A percentile compares a stretch with the other conserved stretches of the same genome.
phyloP scores from a whole-genome alignment of 2,888 invertebrate genomes.

The Geophilus truncorum region DNA sequence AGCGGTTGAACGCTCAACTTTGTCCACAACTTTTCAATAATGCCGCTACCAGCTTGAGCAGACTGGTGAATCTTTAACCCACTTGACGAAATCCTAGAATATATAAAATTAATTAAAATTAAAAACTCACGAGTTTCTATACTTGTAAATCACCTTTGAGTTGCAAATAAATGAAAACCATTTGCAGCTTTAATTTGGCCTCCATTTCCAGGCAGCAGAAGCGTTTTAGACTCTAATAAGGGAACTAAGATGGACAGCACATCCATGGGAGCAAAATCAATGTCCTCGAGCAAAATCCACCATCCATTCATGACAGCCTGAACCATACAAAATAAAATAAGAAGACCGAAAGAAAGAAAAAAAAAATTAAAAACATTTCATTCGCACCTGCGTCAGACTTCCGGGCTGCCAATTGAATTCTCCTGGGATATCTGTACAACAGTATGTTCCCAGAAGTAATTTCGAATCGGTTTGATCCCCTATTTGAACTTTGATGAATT shows the following conservation, averaged over 20 bases:
- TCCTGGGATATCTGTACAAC: constrained; percentile 94
- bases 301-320: constrained; percentile 76
- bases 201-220: constrained; percentile 83
- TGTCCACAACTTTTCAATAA: constrained; percentile 75
- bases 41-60: constrained; percentile 58
- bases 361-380: not conserved
- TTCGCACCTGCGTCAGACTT: constrained; percentile 66
- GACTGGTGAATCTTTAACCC: constrained; percentile 59
- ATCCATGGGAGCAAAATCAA: constrained; percentile 89
- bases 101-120: not conserved
- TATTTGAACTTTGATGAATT: constrained; percentile 79
- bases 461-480: constrained; percentile 97
- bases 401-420: constrained; percentile 97
- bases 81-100: constrained; percentile 58
- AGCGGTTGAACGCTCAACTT: constrained; percentile 76
- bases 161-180: constrained; percentile 88
- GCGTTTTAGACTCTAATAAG: constrained; percentile 71
- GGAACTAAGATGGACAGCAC: constrained; percentile 81
- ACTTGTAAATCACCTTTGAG: constrained; percentile 56
- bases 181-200: constrained; percentile 72
- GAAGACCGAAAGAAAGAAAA: not conserved
- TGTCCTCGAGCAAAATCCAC: constrained; percentile 92
- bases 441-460: constrained; percentile 82
- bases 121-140: not conserved
- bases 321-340: constrained; percentile 39